Base-by-base conservation (phyloP, 2,113 vertebrate genomes). In the Struthio camelus region DNA sequence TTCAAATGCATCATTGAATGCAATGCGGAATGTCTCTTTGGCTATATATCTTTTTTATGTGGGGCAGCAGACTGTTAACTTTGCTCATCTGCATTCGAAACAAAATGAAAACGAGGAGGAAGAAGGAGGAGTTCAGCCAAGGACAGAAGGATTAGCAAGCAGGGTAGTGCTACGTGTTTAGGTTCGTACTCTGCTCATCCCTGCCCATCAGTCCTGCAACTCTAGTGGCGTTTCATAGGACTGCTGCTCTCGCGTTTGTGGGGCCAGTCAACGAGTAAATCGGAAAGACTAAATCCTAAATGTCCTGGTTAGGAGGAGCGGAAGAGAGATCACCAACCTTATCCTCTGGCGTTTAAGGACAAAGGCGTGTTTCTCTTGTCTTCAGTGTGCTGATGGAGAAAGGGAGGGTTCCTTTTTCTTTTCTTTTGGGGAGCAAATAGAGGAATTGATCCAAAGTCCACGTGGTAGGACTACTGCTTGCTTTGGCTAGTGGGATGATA, bases 191-290 rank as follows among this genome's bases (percentile, higher is more conserved):
- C 36, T 23, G 16, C 36, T 53, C 4, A 1, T 67, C 18, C 27
- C 34, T 14, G 34, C 13, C 1, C 40, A 10, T 18, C 25, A 3
- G 8, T 38, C 36, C 36, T 28, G 22, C 30, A 10, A 8, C 36
- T 28, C 6, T 2, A 3, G 8, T 7, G 17, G 5, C 14, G 12
- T 24, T 46, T 51, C 44, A 6, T 24, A 5, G 51, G 20, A 18
- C 36, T 18, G 3, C 24, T 44, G 16, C 17, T n/a, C 38, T 23
- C 0, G 2, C 7, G 30, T 50, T 48, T 4, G 1, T 0, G 2
- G 5, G 11, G 30, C 24, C 50, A 6, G 11, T 65, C 0, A 2
- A 25, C 6, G 3, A 2, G 32, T 5, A 34, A 50, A 58, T 23
- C 1, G 0, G 23, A 36, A n/a, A 5, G 18, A 16, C 14, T 4